Evolutionary conservation across 2,888 invertebrate species (phyloP).

Genomic region (Clostera curtula): DNA sequence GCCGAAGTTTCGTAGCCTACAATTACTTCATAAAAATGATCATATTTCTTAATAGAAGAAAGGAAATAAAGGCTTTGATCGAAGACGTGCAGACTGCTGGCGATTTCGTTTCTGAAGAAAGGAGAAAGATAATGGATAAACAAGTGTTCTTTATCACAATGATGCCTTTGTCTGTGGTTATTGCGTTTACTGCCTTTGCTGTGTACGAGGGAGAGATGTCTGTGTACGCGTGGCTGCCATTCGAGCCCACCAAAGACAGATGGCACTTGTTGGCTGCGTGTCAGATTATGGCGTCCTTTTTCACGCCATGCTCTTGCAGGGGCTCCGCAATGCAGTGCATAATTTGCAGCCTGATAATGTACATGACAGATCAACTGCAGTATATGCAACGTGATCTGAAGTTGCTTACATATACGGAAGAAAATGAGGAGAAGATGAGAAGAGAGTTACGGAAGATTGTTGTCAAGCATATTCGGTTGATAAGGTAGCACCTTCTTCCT

Average conservation of each 20-base stretch:
- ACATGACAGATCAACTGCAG: slow-evolving; percentile 51
- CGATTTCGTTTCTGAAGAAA: slow-evolving; percentile 34
- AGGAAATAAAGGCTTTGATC: slow-evolving; percentile 33
- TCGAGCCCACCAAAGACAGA: slow-evolving; percentile 35
- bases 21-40: slow-evolving; percentile 45
- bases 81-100: slow-evolving; percentile 42
- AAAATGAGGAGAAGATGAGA: slow-evolving; percentile 25
- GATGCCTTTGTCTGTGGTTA: slow-evolving; percentile 23
- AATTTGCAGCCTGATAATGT: slow-evolving; percentile 50
- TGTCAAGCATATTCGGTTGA: slow-evolving; percentile 49
- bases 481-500: slow-evolving; percentile 34
- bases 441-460: slow-evolving; percentile 37
- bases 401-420: slow-evolving; percentile 27
- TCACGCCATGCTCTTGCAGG: slow-evolving; percentile 38
- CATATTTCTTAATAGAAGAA: slow-evolving; percentile 34
- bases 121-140: slow-evolving; percentile 35
- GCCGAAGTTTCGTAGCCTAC: slow-evolving; percentile 40
- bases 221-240: slow-evolving; percentile 55
- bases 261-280: slow-evolving; percentile 32
- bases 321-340: slow-evolving; percentile 51
- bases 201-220: slow-evolving; percentile 39
- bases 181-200: slow-evolving; percentile 32
- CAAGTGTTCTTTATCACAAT: slow-evolving; percentile 29
- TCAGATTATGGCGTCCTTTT: slow-evolving; percentile 32
- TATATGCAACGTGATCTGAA: slow-evolving; percentile 37